phyloP scores from a whole-genome alignment of 2,797 vertebrate genomes.

The Discoglossus pictus region DNA sequence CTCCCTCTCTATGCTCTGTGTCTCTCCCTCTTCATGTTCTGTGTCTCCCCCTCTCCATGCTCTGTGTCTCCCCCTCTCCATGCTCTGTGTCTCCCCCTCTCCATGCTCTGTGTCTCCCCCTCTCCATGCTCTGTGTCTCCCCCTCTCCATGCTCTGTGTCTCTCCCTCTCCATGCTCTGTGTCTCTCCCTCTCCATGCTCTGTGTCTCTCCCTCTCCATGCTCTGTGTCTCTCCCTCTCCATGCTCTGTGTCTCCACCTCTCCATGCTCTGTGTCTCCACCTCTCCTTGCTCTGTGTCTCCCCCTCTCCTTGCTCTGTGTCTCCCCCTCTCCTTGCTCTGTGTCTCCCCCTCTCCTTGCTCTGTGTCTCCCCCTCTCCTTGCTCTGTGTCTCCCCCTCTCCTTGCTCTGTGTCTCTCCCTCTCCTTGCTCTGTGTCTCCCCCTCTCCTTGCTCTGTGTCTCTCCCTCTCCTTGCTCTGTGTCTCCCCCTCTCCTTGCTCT shows the following conservation, averaged over 20 bases:
- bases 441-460: neutral
- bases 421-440: neutral
- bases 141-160: too few species aligned
- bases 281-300: neutral
- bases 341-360: neutral
- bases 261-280: neutral
- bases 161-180: too few species aligned
- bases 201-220: too few species aligned
- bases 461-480: neutral
- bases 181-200: too few species aligned
- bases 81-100: too few species aligned
- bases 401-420: neutral
- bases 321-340: neutral
- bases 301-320: neutral
- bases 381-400: neutral
- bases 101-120: too few species aligned
- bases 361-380: neutral
- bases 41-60: too few species aligned
- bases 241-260: neutral
- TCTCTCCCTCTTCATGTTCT: too few species aligned
- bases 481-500: neutral
- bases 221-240: too few species aligned
- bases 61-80: too few species aligned
- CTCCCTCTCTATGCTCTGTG: too few species aligned
- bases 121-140: too few species aligned